A percentile compares a stretch with the other conserved stretches of the same genome.
These are phyloP conservation scores for Pampusana beccarii DNA, from an alignment of 2,113 vertebrate genomes.

Conservation along the genomic window DNA sequence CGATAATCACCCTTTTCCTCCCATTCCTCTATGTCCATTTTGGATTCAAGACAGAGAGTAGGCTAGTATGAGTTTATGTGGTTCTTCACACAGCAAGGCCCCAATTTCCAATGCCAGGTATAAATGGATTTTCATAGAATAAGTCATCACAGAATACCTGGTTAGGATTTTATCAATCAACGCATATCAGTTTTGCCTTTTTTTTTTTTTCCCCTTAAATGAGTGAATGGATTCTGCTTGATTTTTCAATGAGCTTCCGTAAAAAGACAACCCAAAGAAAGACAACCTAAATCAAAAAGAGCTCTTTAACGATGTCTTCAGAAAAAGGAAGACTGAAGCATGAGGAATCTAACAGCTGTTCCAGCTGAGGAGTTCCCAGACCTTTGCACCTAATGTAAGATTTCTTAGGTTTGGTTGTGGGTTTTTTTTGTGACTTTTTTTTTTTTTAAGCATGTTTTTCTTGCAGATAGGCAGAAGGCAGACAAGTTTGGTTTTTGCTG, in stretches of 20 bases:
- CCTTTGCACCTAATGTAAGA: not conserved
- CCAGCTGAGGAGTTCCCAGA: not conserved
- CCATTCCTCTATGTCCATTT: not conserved
- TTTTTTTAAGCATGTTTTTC: not conserved
- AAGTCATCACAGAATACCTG: not conserved
- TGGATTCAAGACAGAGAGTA: not conserved
- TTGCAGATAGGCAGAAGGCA: conserved; percentile 10
- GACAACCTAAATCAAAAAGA: not conserved
- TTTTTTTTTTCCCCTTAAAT: not conserved
- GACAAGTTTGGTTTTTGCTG: conserved; percentile 16
- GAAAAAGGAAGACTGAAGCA: not conserved
- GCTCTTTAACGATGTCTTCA: not conserved
- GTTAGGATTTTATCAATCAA: not conserved
- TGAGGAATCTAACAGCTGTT: not conserved
- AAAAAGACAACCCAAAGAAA: not conserved
- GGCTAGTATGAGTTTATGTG: too few relatives aligned
- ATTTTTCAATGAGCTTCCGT: not conserved
- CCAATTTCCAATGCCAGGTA: not conserved
- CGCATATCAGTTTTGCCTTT: not conserved
- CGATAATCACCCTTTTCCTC: not conserved
- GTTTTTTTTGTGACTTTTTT: not conserved
- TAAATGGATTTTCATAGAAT: not conserved
- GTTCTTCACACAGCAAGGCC: not conserved
- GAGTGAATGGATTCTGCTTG: not conserved
- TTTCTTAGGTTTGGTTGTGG: not conserved